A percentile compares a stretch with the other conserved stretches of the same genome.
Evolutionary conservation across 2,888 invertebrate genomes (phyloP).

Genomic region (Phaonia tiefii): DNA sequence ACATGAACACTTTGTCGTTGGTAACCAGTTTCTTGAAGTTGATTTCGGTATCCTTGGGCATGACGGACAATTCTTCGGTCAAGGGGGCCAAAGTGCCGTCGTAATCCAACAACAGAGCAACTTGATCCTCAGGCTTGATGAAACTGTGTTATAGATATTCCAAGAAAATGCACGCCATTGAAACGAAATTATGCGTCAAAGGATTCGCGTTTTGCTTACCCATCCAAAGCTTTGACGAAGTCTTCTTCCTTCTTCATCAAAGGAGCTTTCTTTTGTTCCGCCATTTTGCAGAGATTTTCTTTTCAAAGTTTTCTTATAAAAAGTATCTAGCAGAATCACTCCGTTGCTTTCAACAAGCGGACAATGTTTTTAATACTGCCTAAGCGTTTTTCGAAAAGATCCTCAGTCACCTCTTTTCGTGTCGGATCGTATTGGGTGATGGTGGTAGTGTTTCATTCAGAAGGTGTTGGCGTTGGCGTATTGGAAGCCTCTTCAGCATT

Average conservation of each 20-base stretch:
- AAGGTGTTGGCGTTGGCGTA: constrained; percentile 60
- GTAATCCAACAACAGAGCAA: constrained; percentile 87
- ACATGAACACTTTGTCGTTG: constrained; percentile 86
- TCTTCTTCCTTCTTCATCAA: constrained; percentile 79
- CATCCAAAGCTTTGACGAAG: constrained; percentile 78
- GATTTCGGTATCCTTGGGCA: constrained; percentile 87
- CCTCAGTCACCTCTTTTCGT: constrained; percentile 54
- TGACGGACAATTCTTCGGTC: constrained; percentile 84
- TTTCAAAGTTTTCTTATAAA: constrained; percentile 29
- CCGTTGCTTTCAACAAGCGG: constrained; percentile 48
- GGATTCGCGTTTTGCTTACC: constrained; percentile 71
- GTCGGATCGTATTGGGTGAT: not conserved
- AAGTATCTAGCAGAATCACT: constrained; percentile 38
- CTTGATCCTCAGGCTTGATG: constrained; percentile 84
- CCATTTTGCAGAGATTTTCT: constrained; percentile 71
- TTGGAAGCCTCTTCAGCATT: constrained; percentile 29
- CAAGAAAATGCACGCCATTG: not conserved
- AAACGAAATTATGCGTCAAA: not conserved
- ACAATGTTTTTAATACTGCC: constrained; percentile 65
- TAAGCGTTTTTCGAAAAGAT: constrained; percentile 52
- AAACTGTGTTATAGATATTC: constrained; percentile 72
- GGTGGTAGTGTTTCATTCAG: not conserved
- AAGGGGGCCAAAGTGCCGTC: constrained; percentile 89
- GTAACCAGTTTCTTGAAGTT: constrained; percentile 86
- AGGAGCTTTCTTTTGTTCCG: constrained; percentile 80